Percentiles rank a stretch among this genome's conserved stretches.
Conservation (phyloP, 2,888 invertebrate genomes). For the Acleris cristana region DNA sequence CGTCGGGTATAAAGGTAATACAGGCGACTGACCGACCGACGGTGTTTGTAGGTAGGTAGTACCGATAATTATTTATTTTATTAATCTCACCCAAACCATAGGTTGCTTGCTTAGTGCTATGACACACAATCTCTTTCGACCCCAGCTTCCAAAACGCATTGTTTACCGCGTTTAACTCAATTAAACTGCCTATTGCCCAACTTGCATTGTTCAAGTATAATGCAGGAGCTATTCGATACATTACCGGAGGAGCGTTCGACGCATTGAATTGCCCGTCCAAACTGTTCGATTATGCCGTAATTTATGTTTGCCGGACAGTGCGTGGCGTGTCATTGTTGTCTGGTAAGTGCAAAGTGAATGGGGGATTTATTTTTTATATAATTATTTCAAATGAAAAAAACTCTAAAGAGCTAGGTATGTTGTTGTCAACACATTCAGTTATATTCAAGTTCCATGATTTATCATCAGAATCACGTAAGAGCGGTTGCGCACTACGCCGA, state of each 20-base stretch:
- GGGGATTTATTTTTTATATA: neutral
- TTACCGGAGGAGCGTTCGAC: conserved; percentile 6
- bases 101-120: too few relatives aligned
- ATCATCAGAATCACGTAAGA: too few relatives aligned
- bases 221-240: conserved; percentile 14
- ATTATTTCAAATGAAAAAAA: neutral
- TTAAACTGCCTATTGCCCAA: conserved; percentile 40
- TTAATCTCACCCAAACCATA: neutral
- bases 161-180: conserved; percentile 51
- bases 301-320: conserved; percentile 48
- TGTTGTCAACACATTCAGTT: neutral
- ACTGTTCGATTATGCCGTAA: conserved; percentile 43
- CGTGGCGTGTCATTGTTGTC: conserved; percentile 32
- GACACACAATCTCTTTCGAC: neutral
- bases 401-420: neutral
- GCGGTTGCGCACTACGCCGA: too few relatives aligned
- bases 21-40: too few relatives aligned
- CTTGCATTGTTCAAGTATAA: conserved; percentile 14
- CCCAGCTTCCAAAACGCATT: conserved; percentile 38
- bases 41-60: too few relatives aligned
- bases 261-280: conserved; percentile 34
- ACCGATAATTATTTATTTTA: too few relatives aligned
- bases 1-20: too few relatives aligned
- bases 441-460: too few relatives aligned
- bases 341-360: conserved; percentile 23